Percentiles rank a stretch among this genome's conserved stretches.
phyloP scores from a whole-genome alignment of 2,888 invertebrate species.

The Malacosoma neustria region DNA sequence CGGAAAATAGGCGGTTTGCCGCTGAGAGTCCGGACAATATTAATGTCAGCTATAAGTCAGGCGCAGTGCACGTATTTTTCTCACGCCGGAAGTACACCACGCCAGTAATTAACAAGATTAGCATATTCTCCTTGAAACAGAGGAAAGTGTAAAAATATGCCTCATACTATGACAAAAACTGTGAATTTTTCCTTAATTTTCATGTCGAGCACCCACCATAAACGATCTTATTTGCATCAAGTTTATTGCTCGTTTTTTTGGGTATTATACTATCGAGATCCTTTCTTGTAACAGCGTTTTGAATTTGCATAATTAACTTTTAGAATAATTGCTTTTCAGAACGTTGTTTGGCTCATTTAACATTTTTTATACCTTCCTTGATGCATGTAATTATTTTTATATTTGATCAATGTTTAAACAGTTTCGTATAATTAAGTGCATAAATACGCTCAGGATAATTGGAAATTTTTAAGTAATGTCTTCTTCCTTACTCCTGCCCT shows the following conservation, averaged over 20 bases:
- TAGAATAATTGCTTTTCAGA: background rate
- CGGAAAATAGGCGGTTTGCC: conserved; percentile 49
- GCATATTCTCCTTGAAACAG: conserved; percentile 52
- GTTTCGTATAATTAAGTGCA: no score
- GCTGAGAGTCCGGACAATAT: conserved; percentile 63
- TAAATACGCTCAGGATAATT: no score
- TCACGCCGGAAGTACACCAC: conserved; percentile 49
- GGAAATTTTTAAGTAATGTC: no score
- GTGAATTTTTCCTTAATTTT: conserved; percentile 38
- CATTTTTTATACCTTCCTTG: no score
- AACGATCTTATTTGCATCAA: conserved; percentile 37
- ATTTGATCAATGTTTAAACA: no score
- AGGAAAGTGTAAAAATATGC: conserved; percentile 23
- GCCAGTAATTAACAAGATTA: conserved; percentile 70
- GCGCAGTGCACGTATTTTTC: conserved; percentile 56
- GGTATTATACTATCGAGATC: conserved; percentile 7
- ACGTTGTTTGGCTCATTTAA: no score
- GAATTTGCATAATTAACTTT: background rate
- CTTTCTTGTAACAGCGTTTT: conserved; percentile 1
- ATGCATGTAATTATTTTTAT: no score
- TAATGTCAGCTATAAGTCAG: conserved; percentile 63
- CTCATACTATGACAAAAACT: conserved; percentile 27
- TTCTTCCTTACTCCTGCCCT: no score
- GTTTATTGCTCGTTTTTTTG: conserved; percentile 20
- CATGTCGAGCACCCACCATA: conserved; percentile 26